Evolutionary conservation across 2,113 vertebrate species (phyloP).

Genomic region (Chaetodon trifascialis): DNA sequence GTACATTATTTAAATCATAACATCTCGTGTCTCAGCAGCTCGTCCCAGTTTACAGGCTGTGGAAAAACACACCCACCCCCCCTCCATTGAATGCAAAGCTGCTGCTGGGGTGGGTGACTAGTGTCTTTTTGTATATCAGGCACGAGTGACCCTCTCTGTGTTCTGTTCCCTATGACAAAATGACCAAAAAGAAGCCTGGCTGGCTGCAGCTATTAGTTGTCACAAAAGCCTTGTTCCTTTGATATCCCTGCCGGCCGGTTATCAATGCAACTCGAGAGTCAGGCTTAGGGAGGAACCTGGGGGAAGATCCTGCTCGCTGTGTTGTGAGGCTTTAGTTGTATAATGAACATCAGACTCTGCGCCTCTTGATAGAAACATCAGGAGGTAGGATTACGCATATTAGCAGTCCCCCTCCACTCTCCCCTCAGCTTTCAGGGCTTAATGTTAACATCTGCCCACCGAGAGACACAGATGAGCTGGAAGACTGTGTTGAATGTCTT

Average conservation of each 20-base stretch:
- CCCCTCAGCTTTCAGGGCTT: slow-evolving; percentile 69
- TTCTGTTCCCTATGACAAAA: slow-evolving; percentile 52
- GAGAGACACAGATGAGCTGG: slow-evolving; percentile 57
- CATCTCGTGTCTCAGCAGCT: slow-evolving; percentile 20
- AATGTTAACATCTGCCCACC: slow-evolving; percentile 74
- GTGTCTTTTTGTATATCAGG: slow-evolving; percentile 48
- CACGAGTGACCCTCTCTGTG: slow-evolving; percentile 42
- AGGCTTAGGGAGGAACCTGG: slow-evolving; percentile 70
- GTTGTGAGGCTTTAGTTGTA: slow-evolving; percentile 72
- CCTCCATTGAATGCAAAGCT: slow-evolving; percentile 23
- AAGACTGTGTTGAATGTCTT: slow-evolving; percentile 66
- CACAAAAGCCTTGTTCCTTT: slow-evolving; percentile 77
- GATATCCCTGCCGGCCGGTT: slow-evolving; percentile 61
- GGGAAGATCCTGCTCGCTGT: slow-evolving; percentile 69
- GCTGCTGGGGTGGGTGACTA: slow-evolving; percentile 33
- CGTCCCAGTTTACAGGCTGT: slow-evolving; percentile 28
- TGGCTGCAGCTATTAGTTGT: slow-evolving; percentile 57
- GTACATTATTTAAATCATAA: slow-evolving; percentile 28
- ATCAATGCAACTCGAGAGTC: slow-evolving; percentile 71
- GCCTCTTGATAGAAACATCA: slow-evolving; percentile 79
- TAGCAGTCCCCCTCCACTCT: slow-evolving; percentile 69
- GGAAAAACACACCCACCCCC: slow-evolving; percentile 29
- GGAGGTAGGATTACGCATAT: slow-evolving; percentile 85
- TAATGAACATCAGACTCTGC: slow-evolving; percentile 71
- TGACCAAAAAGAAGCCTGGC: slow-evolving; percentile 57